Percentiles rank a stretch among this genome's conserved stretches.
phyloP scores from a whole-genome alignment of 2,888 invertebrate species.

The Diachrysia chrysitis region DNA sequence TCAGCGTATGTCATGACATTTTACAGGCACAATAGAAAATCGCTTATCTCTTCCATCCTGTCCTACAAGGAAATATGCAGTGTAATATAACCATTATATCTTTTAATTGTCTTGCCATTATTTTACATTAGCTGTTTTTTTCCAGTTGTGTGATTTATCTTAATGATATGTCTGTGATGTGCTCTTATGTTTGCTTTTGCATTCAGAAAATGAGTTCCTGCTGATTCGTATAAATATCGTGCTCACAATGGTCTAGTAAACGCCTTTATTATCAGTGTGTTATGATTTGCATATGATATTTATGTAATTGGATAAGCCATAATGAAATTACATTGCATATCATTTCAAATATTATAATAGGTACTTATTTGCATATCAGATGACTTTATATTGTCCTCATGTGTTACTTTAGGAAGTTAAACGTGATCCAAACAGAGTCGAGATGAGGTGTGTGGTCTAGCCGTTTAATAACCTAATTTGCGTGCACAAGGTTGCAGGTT shows the following conservation, averaged over 20 bases:
- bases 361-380: not conserved
- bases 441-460: too few relatives aligned
- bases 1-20: not conserved
- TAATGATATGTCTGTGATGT: not conserved
- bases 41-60: not conserved
- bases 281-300: conserved; percentile 4
- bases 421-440: too few relatives aligned
- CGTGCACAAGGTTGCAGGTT: too few relatives aligned
- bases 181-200: conserved; percentile 10
- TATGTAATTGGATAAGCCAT: conserved; percentile 6
- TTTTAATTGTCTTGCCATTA: conserved; percentile 22
- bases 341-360: not conserved
- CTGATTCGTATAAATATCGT: not conserved
- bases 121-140: conserved; percentile 21
- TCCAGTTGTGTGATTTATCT: conserved; percentile 25
- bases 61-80: conserved; percentile 13
- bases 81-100: conserved; percentile 14
- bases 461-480: too few relatives aligned
- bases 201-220: not conserved
- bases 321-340: not conserved
- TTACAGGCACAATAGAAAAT: not conserved
- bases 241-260: not conserved
- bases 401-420: not conserved
- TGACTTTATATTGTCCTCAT: not conserved
- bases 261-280: not conserved